Conservation (phyloP, 1,140 invertebrate genomes). For the Drosophila pseudoobscura region DNA sequence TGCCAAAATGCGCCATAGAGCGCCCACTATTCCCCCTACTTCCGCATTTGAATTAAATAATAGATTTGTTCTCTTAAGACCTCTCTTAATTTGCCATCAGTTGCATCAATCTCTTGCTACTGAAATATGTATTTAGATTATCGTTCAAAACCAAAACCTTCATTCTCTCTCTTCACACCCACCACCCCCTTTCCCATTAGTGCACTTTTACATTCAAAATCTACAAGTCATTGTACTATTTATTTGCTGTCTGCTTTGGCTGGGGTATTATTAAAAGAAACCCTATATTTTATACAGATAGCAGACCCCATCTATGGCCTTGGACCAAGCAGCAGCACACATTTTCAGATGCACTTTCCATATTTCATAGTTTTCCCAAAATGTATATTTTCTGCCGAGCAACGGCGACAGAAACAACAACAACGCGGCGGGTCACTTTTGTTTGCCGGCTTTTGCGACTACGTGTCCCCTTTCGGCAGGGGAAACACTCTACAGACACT, state of each 20-base stretch:
- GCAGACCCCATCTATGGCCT: not conserved
- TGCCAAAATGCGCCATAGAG: conserved; percentile 44
- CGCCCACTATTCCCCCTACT: not conserved
- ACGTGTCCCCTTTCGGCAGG: not conserved
- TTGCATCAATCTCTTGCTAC: too few relatives aligned
- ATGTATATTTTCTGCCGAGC: conserved; percentile 11
- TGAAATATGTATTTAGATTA: conserved; percentile 12
- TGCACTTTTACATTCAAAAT: conserved; percentile 54
- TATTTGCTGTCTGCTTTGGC: conserved; percentile 30
- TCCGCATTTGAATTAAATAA: too few relatives aligned
- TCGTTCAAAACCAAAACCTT: not conserved
- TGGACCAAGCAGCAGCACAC: not conserved
- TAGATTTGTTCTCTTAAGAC: too few relatives aligned
- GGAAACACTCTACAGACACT: not conserved
- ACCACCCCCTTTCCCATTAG: not conserved
- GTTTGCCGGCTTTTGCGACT: conserved; percentile 43
- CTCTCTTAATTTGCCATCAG: too few relatives aligned
- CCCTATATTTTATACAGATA: not conserved
- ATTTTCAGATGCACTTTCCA: not conserved
- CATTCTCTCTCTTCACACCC: not conserved
- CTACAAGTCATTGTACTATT: conserved; percentile 74
- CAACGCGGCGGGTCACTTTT: conserved; percentile 2
- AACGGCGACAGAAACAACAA: conserved; percentile 35
- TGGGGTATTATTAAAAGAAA: not conserved
- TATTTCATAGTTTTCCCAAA: conserved; percentile 1